These are phyloP conservation scores for Anagrus nilaparvatae DNA, from an alignment of 1,140 invertebrate genomes.

Conservation along the genomic window DNA sequence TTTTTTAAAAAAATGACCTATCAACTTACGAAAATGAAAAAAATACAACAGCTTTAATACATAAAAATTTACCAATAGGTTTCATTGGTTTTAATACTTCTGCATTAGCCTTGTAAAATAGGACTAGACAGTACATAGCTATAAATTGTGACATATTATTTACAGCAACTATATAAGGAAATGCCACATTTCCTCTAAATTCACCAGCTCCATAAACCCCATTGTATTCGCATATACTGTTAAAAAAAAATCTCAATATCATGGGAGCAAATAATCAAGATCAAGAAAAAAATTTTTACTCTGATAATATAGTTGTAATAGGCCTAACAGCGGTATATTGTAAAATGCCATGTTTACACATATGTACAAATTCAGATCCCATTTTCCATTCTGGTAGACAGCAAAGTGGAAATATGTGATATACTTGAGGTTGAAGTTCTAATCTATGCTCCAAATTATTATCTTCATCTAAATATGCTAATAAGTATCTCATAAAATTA, in stretches of 20 bases:
- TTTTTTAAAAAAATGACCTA: background rate
- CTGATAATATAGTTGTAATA: constrained; percentile 76
- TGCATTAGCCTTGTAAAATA: constrained; percentile 86
- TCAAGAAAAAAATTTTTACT: constrained; percentile 50
- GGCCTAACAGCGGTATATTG: constrained; percentile 89
- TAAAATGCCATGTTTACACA: constrained; percentile 91
- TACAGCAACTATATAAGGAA: constrained; percentile 80
- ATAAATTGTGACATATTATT: constrained; percentile 94
- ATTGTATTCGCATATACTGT: constrained; percentile 73
- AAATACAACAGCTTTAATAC: constrained; percentile 96
- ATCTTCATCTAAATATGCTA: constrained; percentile 81
- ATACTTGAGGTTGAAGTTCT: constrained; percentile 73
- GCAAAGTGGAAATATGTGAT: constrained; percentile 77
- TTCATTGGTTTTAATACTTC: constrained; percentile 83
- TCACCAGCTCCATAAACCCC: constrained; percentile 85
- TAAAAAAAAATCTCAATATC: constrained; percentile 24
- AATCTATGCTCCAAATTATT: constrained; percentile 71
- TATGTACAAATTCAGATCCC: constrained; percentile 84
- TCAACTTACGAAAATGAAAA: constrained; percentile 92
- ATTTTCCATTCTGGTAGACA: constrained; percentile 79
- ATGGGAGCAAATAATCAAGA: constrained; percentile 7
- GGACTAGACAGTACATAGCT: constrained; percentile 90
- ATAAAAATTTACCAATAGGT: constrained; percentile 92
- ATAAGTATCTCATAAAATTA: constrained; percentile 91
- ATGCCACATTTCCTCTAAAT: constrained; percentile 73